These are phyloP conservation scores for Cataglyphis livida DNA, from an alignment of 2,888 invertebrate genomes.

Conservation along the genomic window DNA sequence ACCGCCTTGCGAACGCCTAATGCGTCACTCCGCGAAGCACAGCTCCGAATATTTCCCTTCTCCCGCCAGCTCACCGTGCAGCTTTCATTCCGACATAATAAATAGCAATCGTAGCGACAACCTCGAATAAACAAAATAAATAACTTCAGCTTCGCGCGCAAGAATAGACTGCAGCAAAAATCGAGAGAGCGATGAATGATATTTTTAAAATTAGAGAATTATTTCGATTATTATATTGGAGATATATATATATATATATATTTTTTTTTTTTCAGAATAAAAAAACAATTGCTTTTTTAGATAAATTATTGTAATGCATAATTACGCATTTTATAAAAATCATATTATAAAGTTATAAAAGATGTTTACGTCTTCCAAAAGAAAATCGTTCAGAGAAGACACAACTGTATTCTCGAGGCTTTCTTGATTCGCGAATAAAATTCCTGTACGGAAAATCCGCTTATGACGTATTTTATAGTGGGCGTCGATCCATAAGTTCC, in stretches of 20 bases:
- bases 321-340: background rate
- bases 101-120: slow-evolving; percentile 30
- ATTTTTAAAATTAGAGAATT: background rate
- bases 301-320: background rate
- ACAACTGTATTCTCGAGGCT: background rate
- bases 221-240: background rate
- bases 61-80: slow-evolving; percentile 37
- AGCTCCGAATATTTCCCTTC: slow-evolving; percentile 26
- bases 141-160: background rate
- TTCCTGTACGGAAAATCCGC: background rate
- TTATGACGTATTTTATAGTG: slow-evolving; percentile 15
- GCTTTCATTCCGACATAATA: slow-evolving; percentile 42
- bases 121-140: slow-evolving; percentile 20
- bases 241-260: background rate
- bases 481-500: slow-evolving; percentile 21
- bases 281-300: background rate
- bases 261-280: background rate
- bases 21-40: slow-evolving; percentile 18
- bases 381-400: background rate
- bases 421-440: background rate
- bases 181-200: background rate
- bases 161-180: slow-evolving; percentile 7
- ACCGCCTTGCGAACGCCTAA: slow-evolving; percentile 44
- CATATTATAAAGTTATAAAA: background rate
- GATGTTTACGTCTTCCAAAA: background rate